These are phyloP conservation scores for Damaliscus lunatus DNA, from an alignment of 2,113 vertebrate genomes.

Conservation along the genomic window DNA sequence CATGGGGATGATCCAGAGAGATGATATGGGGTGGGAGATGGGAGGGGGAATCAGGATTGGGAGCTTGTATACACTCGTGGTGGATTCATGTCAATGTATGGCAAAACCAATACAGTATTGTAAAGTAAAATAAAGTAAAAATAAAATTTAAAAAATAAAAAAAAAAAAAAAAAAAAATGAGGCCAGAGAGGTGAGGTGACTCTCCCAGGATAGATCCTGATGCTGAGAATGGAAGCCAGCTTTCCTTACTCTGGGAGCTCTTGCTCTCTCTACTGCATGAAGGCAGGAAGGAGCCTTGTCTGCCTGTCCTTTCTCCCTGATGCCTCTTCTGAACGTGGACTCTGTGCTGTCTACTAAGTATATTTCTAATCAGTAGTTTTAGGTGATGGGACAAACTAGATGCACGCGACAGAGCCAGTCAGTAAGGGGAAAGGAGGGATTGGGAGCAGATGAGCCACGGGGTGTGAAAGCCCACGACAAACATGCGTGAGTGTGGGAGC, in stretches of 20 bases:
- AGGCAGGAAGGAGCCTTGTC: not conserved
- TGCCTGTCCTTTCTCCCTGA: rapidly evolving
- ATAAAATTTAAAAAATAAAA: too few relatives aligned
- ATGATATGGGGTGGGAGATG: too few relatives aligned
- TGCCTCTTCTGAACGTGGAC: not conserved
- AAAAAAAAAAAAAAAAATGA: not conserved
- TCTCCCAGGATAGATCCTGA: not conserved
- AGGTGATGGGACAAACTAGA: not conserved
- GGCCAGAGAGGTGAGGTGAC: too few relatives aligned
- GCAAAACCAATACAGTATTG: too few relatives aligned
- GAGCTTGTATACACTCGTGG: too few relatives aligned
- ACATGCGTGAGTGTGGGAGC: rapidly evolving
- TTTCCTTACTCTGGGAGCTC: not conserved
- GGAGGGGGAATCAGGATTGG: too few relatives aligned
- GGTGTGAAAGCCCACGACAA: not conserved
- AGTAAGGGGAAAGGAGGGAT: not conserved
- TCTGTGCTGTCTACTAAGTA: rapidly evolving
- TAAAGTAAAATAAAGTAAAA: too few relatives aligned
- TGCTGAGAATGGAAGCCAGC: not conserved
- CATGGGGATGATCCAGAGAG: too few relatives aligned
- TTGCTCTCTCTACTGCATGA: not conserved
- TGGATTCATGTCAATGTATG: too few relatives aligned
- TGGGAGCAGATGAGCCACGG: too few relatives aligned
- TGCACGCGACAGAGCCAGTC: not conserved
- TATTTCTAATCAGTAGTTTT: not conserved